phyloP scores from a whole-genome alignment of 2,797 vertebrate species.

The Vespertilio murinus region DNA sequence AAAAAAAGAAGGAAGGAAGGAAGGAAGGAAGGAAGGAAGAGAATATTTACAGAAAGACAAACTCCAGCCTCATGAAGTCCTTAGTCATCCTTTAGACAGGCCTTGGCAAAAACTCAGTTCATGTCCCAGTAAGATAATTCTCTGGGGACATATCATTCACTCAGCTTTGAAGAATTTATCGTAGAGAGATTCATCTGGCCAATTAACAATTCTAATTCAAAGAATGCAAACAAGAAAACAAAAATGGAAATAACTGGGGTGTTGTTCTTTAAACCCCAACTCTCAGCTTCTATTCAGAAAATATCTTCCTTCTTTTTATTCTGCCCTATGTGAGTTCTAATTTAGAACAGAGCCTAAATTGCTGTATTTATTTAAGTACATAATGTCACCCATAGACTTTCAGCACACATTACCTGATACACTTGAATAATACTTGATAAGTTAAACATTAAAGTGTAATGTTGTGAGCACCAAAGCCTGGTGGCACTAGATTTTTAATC shows the following conservation, averaged over 20 bases:
- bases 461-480: neutral
- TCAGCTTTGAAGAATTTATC: constrained; percentile 57
- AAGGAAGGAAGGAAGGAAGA: neutral
- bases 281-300: constrained; percentile 30
- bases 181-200: constrained; percentile 22
- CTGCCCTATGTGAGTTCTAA: neutral
- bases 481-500: neutral
- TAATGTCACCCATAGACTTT: neutral
- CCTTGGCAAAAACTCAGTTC: neutral
- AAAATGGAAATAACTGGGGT: neutral
- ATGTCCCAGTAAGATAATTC: neutral
- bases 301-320: neutral
- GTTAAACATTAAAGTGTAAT: neutral
- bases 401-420: neutral
- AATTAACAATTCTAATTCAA: constrained; percentile 55
- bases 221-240: constrained; percentile 29
- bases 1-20: too few species aligned
- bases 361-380: neutral
- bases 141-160: constrained; percentile 32
- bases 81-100: neutral
- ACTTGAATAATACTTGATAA: neutral
- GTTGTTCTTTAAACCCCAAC: neutral
- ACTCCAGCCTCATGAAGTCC: neutral
- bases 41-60: neutral
- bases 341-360: neutral